A percentile compares a stretch with the other conserved stretches of the same genome.
Conservation (phyloP, 2,113 vertebrate genomes). For the Narcine bancroftii region DNA sequence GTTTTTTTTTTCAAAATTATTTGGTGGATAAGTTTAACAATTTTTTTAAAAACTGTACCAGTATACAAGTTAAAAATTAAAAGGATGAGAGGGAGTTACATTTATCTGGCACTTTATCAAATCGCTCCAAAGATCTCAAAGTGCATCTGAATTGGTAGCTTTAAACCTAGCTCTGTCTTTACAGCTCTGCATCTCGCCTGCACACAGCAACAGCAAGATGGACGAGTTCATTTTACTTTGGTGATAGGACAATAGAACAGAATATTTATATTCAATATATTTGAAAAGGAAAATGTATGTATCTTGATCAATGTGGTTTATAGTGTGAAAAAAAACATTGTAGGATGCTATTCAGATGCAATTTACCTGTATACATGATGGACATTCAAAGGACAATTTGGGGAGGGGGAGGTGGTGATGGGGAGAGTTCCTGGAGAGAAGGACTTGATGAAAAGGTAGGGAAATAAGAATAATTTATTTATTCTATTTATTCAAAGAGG, state of each 20-base stretch:
- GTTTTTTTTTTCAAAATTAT: neutral
- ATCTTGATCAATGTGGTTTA: no score
- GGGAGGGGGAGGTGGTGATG: no score
- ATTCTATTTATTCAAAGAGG: no score
- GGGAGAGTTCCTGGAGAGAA: neutral
- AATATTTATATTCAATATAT: neutral
- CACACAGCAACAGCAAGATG: neutral
- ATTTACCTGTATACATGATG: no score
- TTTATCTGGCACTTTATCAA: neutral
- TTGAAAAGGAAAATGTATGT: no score
- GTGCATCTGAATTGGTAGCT: neutral
- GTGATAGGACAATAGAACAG: neutral
- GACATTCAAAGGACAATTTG: no score
- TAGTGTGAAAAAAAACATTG: no score
- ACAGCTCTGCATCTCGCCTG: neutral
- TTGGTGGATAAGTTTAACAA: neutral
- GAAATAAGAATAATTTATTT: neutral
- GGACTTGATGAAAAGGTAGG: neutral
- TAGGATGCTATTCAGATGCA: neutral
- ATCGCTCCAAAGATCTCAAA: neutral
- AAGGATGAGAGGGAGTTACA: neutral
- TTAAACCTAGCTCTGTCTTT: neutral
- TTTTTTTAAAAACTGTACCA: neutral
- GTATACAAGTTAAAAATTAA: neutral
- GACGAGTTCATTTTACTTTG: neutral